These are phyloP conservation scores for Cottus gobio DNA, from an alignment of 2,113 vertebrate species.

Conservation along the genomic window DNA sequence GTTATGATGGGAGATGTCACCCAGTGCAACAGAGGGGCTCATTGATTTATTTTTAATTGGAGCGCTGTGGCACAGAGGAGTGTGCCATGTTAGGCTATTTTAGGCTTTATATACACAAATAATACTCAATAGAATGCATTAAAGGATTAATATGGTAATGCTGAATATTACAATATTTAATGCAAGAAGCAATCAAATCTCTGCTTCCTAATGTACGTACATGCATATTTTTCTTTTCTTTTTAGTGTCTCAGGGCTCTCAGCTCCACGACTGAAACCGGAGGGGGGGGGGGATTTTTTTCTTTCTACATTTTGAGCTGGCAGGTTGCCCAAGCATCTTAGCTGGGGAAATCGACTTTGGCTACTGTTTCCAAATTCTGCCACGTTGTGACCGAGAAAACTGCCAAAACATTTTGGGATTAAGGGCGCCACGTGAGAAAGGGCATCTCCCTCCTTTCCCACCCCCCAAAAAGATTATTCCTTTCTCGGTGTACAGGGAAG, in stretches of 20 bases:
- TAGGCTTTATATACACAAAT: not conserved
- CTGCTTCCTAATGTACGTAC: not conserved
- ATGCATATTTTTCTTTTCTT: too few relatives aligned
- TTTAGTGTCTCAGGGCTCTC: not conserved
- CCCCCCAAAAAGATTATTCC: not conserved
- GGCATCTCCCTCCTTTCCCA: not conserved
- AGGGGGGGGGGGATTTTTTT: not conserved
- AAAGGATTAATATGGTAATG: not conserved
- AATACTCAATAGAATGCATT: not conserved
- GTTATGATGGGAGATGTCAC: not conserved
- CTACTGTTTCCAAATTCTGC: conserved; percentile 28
- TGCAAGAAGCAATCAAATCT: not conserved
- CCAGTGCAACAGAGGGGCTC: not conserved
- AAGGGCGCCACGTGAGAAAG: conserved; percentile 19
- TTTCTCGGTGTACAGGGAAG: not conserved
- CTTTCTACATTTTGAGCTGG: not conserved
- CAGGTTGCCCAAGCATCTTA: conserved; percentile 13
- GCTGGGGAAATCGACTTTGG: conserved; percentile 4
- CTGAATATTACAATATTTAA: not conserved
- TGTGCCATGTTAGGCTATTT: not conserved
- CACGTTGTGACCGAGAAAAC: conserved; percentile 17
- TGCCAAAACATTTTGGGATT: conserved; percentile 28
- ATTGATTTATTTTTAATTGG: not conserved
- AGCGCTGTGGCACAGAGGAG: not conserved
- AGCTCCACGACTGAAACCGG: conserved; percentile 3